phyloP scores from a whole-genome alignment of 2,888 invertebrate genomes.

The Acronicta psi region DNA sequence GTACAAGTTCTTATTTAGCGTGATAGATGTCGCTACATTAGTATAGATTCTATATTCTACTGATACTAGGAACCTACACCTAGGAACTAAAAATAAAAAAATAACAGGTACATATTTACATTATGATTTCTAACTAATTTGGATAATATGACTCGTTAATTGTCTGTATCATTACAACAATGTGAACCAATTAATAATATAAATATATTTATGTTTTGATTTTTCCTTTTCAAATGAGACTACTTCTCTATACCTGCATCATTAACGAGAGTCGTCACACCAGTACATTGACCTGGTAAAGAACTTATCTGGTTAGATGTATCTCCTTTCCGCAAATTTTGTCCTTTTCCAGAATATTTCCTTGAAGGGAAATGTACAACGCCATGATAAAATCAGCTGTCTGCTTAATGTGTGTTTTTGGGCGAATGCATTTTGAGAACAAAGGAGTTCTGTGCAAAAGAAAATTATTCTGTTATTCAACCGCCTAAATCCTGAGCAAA shows the following conservation, averaged over 20 bases:
- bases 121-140: too few species aligned
- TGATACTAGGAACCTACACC: too few species aligned
- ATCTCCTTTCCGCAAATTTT: constrained; percentile 44
- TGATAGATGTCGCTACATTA: too few species aligned
- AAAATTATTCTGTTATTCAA: too few species aligned
- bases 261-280: constrained; percentile 31
- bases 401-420: constrained; percentile 6
- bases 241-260: constrained; percentile 2
- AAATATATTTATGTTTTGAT: background rate
- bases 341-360: constrained; percentile 37
- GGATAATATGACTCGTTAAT: too few species aligned
- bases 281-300: constrained; percentile 57
- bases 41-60: too few species aligned
- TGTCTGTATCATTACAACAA: too few species aligned
- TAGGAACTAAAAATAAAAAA: too few species aligned
- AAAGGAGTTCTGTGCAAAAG: background rate
- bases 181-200: too few species aligned
- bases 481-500: too few species aligned
- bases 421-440: constrained; percentile 15
- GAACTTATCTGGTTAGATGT: constrained; percentile 57
- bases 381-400: constrained; percentile 13
- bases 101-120: too few species aligned
- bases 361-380: constrained; percentile 19
- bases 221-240: background rate
- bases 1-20: too few species aligned